These are phyloP conservation scores for Delichon dasypus DNA, from an alignment of 2,797 vertebrate species.

Conservation along the genomic window DNA sequence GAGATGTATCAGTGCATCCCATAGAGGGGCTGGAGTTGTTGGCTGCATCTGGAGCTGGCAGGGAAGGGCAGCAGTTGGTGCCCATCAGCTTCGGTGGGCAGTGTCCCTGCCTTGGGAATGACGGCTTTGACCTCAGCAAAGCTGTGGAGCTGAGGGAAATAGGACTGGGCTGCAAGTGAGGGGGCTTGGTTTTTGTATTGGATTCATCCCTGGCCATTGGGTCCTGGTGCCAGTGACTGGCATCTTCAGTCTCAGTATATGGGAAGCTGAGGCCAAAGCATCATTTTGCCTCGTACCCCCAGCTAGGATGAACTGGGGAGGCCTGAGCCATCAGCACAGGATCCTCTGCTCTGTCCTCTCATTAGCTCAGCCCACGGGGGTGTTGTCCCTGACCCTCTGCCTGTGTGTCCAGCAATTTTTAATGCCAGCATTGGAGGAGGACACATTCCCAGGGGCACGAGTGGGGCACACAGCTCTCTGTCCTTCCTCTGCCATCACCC, in stretches of 20 bases:
- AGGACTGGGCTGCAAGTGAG: background rate
- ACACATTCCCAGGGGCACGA: rapidly evolving
- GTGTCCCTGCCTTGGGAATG: background rate
- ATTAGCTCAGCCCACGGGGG: rapidly evolving
- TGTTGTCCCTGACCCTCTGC: background rate
- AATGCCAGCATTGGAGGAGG: background rate
- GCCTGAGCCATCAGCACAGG: background rate
- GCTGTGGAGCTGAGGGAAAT: background rate
- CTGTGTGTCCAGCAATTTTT: rapidly evolving
- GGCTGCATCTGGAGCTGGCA: background rate
- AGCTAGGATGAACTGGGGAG: background rate
- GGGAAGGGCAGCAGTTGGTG: background rate
- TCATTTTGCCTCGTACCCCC: background rate
- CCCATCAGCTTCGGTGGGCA: background rate
- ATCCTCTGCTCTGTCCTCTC: background rate
- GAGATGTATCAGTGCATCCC: background rate
- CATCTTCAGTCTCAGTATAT: rapidly evolving
- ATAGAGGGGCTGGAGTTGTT: background rate
- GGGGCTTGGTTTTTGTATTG: rapidly evolving
- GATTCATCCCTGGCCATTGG: background rate
- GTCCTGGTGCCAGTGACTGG: background rate
- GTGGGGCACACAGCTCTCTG: background rate
- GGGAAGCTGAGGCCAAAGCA: background rate
- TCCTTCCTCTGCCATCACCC: background rate
- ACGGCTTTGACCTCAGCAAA: background rate